Evolutionary conservation across 2,888 invertebrate species (phyloP).

Genomic region (Amiota communis): DNA sequence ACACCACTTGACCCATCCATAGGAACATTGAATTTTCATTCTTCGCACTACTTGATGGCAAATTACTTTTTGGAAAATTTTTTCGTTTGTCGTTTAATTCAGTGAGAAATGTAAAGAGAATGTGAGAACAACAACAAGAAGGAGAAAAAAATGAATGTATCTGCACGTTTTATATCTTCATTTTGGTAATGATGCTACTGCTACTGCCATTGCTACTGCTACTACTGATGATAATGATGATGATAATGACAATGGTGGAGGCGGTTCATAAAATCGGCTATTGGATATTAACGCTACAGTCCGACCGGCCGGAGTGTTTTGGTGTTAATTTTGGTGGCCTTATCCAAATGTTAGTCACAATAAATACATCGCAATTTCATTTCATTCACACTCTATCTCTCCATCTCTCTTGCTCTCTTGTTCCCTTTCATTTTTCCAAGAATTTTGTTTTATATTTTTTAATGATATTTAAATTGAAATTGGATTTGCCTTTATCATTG

Average conservation of each 20-base stretch:
- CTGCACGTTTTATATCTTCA: background rate
- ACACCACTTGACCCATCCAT: background rate
- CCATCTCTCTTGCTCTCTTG: no score
- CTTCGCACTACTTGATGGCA: background rate
- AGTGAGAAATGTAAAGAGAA: no score
- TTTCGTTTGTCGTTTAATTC: no score
- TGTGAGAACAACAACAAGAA: no score
- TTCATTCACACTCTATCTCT: no score
- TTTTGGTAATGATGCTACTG: constrained; percentile 11
- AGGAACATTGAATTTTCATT: background rate
- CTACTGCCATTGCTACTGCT: background rate
- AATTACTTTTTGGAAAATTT: background rate
- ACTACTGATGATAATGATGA: constrained; percentile 13
- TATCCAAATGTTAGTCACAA: no score
- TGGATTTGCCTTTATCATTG: constrained; percentile 10
- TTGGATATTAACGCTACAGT: background rate
- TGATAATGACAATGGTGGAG: no score
- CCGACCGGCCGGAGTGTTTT: background rate
- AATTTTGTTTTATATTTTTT: background rate
- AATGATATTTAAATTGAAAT: constrained; percentile 23
- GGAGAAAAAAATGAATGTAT: no score
- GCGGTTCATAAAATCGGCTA: no score
- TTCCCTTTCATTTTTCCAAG: no score
- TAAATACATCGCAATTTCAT: no score
- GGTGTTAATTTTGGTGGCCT: constrained; percentile 17